phyloP scores from a whole-genome alignment of 2,113 vertebrate species.

The Ctenomys sociabilis region DNA sequence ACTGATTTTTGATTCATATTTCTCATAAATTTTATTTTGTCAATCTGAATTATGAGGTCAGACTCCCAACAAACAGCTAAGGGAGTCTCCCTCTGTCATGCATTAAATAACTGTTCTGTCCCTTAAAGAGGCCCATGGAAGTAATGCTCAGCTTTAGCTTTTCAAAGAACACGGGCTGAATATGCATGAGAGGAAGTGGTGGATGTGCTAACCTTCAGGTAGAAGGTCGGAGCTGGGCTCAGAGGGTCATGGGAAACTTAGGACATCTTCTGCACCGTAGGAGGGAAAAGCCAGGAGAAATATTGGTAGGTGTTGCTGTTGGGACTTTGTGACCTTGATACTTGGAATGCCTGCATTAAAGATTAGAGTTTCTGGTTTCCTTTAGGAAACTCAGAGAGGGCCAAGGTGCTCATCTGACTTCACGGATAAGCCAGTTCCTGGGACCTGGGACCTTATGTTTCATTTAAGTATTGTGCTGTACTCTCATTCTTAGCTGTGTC shows the following conservation, averaged over 20 bases:
- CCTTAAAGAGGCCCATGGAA: not conserved
- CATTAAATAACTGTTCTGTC: not conserved
- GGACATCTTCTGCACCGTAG: not conserved
- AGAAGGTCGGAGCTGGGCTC: not conserved
- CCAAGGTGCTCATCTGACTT: not conserved
- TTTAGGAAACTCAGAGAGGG: slow-evolving; percentile 3
- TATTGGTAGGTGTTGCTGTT: not conserved
- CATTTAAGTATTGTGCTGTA: not conserved
- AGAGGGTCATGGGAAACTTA: not conserved
- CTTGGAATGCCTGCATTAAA: not conserved
- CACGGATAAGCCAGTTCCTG: not conserved
- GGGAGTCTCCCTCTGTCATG: not conserved
- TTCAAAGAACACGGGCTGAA: not conserved
- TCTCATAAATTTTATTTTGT: not conserved
- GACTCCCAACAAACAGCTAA: not conserved
- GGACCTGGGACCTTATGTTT: not conserved
- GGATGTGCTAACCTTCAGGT: not conserved
- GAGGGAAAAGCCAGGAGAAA: not conserved
- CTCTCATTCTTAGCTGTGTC: not conserved
- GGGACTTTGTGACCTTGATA: fast-evolving
- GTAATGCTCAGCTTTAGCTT: not conserved
- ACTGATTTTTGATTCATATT: not conserved
- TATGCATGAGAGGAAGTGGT: not conserved
- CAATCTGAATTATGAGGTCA: not conserved
- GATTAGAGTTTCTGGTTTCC: not conserved